Conservation (phyloP, 2,888 invertebrate genomes). For the Diplazon laetatorius region DNA sequence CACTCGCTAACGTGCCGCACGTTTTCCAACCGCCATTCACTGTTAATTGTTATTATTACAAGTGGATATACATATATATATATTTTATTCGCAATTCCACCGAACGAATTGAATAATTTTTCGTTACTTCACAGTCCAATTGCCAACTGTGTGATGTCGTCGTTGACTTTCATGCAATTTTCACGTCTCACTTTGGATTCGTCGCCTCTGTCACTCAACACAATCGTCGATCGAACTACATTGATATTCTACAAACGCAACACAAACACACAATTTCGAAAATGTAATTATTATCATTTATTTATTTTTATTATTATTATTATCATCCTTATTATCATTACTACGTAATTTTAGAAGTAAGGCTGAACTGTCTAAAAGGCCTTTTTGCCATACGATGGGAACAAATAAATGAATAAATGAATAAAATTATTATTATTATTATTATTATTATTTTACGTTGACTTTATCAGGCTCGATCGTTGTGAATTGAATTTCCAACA, state of each 20-base stretch:
- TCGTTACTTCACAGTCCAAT: constrained; percentile 43
- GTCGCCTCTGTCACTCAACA: not conserved
- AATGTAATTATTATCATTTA: too few relatives aligned
- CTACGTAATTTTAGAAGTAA: too few relatives aligned
- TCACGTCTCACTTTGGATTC: not conserved
- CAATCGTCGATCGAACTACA: not conserved
- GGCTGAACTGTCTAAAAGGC: too few relatives aligned
- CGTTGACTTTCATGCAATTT: constrained; percentile 9
- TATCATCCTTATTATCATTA: not conserved
- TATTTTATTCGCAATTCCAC: not conserved
- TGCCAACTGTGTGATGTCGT: constrained; percentile 34
- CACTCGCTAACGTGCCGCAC: not conserved
- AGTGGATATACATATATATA: not conserved
- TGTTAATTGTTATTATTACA: constrained; percentile 1
- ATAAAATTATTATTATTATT: too few relatives aligned
- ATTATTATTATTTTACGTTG: not conserved
- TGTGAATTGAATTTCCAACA: not conserved
- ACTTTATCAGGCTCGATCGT: constrained; percentile 13
- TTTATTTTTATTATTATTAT: not conserved
- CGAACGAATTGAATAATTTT: constrained; percentile 1
- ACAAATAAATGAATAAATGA: too few relatives aligned
- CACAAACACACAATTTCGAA: not conserved
- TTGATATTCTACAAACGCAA: constrained; percentile 2
- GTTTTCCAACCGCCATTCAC: not conserved
- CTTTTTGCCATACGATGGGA: too few relatives aligned